Base-by-base conservation (phyloP, 2,113 vertebrate genomes). In the Eulemur macaco region DNA sequence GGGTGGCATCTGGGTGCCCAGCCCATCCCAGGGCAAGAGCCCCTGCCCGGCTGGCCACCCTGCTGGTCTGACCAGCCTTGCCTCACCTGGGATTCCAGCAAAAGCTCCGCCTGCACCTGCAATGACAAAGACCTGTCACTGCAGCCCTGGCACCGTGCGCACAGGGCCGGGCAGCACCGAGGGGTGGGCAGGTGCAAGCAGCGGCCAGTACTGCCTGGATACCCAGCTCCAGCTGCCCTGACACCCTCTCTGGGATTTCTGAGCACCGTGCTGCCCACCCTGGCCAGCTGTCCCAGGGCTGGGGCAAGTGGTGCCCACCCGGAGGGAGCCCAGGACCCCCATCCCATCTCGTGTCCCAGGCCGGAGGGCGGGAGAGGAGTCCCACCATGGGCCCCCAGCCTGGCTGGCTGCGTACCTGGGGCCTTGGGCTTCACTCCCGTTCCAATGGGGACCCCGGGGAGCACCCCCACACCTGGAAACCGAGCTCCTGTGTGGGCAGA, bases 391-490 rank as follows among this genome's bases (percentile, higher is more conserved):
- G 21, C 23, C 37, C 84, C 64, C 68, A 63, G 39, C 20, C 34
- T 3, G 7, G 39, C 0, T 6, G 6, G 87, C 8, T 2, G 42
- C 97, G 3, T 98, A 99, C 99, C 99, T 98, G 98, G 98, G 76
- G 89, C 98, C 98, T 99, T 99, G 0, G 99, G 97, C 98, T 99
- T 99, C 78, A 99, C 98, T 95, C 99, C 99, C 27, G 97, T 98
- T 90, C 99, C 99, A 18, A 99, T 99, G 82, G 99, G 99, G 6
- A 99, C 99, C 1, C 99, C 99, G 0, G 99, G 99, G 94, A 99
- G 98, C 93, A 99, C 99, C 31, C 99, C 99, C 0, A 99, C 97
- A 0, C 99, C 99, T 0, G 99, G 99, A 56, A 99, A 99, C 39
- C 99, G 99, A 95, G 98, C 98, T 66, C 99, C 99, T 99, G 92